phyloP scores from a whole-genome alignment of 2,888 invertebrate species.

The Hyalella azteca region DNA sequence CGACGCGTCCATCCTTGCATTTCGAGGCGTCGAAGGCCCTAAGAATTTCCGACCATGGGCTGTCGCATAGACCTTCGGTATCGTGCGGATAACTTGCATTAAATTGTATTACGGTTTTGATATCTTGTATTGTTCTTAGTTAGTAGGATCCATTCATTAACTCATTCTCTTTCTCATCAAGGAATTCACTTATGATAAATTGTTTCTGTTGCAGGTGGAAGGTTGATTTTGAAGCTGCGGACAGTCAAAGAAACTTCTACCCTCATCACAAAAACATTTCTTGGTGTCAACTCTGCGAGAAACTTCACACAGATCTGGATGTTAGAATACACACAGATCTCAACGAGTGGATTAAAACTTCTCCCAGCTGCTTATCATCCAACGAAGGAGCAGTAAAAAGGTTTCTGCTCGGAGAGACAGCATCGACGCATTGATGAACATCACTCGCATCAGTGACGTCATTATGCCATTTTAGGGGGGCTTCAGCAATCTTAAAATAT shows the following conservation, averaged over 20 bases:
- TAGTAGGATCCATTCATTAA: not conserved
- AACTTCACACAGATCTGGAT: not conserved
- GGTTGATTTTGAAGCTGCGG: not conserved
- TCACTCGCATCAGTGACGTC: no score
- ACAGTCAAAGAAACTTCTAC: not conserved
- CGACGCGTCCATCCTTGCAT: not conserved
- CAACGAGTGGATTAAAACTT: no score
- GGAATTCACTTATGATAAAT: not conserved
- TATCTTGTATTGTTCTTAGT: not conserved
- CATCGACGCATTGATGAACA: no score
- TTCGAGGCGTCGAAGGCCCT: not conserved
- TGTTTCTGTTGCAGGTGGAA: slow-evolving; percentile 9
- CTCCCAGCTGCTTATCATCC: no score
- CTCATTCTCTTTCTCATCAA: not conserved
- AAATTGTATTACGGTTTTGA: not conserved
- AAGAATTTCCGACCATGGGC: not conserved
- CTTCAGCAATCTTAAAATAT: no score
- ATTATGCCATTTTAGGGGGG: no score
- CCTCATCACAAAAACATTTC: not conserved
- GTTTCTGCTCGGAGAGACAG: no score
- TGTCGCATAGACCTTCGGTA: not conserved
- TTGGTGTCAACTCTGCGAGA: slow-evolving; percentile 11
- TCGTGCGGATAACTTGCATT: not conserved
- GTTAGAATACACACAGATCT: no score
- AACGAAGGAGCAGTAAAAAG: no score